Base-by-base conservation (phyloP, 2,113 vertebrate genomes). In the Paedocypris sp. region DNA sequence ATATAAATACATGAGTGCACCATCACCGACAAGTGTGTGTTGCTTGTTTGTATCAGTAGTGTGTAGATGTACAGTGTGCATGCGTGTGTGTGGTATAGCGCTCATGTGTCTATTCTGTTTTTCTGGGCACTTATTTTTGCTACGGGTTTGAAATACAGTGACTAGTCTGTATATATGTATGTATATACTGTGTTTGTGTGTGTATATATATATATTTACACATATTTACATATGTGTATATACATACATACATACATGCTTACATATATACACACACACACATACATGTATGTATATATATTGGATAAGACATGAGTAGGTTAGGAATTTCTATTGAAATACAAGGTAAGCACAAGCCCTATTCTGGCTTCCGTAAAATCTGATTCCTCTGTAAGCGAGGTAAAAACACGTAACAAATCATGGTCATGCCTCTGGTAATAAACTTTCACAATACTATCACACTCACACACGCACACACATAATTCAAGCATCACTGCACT, bases 41-140 rank as follows among this genome's bases (percentile, higher is more conserved):
- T 50, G n/a, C 32, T 5, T 61, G 29, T 32, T 22, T 60, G 5
- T 29, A 66, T 71, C 47, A 59, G 52, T 75, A 61, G 69, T 64
- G 8, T 77, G 57, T 74, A 28, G 16, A 26, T 42, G 59, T 64
- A 66, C 38, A 57, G 33, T 32, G 26, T 61, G 22, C 47, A 29
- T 39, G n/a, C 29, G 64, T 64, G 19, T 57, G 26, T 58, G 33
- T 48, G 11, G 36, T 35, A 60, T n/a, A 60, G 50, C 12, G 42
- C 57, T 28, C 59, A 19, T 63, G 26, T 67, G 28, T 67, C 51
- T 73, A 71, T 78, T 74, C 69, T 77, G 72, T 81, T 74, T 74
- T 75, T 82, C 81, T 83, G 84, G 84, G 84, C 84, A 85, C 84
- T 86, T 86, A 69, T 81, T 84, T 83, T 79, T 86, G 83, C 83